These are phyloP conservation scores for Eurytemora carolleeae DNA, from an alignment of 1,140 invertebrate species.

Conservation along the genomic window DNA sequence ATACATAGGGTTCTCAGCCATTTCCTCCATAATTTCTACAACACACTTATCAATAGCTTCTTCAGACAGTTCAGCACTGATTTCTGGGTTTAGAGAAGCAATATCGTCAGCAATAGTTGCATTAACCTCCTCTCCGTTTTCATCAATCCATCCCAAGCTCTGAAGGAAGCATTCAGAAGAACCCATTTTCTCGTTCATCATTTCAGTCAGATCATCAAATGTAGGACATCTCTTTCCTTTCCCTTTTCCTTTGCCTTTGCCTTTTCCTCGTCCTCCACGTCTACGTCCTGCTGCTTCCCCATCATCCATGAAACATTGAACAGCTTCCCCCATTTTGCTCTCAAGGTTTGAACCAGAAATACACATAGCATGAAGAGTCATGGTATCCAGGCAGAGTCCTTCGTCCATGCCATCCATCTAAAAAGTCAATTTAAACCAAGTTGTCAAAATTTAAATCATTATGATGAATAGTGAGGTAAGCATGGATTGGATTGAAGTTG, in stretches of 20 bases:
- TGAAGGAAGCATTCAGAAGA: background rate
- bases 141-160: background rate
- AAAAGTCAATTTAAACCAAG: no score
- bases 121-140: background rate
- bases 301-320: background rate
- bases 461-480: no score
- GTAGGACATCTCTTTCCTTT: background rate
- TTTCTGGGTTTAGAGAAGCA: background rate
- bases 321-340: background rate
- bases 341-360: background rate
- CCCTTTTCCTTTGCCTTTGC: background rate
- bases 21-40: background rate
- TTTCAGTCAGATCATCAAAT: background rate
- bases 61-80: background rate
- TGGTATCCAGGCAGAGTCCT: background rate
- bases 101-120: background rate
- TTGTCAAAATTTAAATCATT: no score
- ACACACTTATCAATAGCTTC: background rate
- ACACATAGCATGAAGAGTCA: background rate
- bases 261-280: background rate
- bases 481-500: no score
- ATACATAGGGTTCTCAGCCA: background rate
- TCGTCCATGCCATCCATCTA: no score
- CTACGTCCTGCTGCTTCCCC: background rate
- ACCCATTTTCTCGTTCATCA: background rate